Conservation (phyloP, 2,797 vertebrate species). For the Salarias fasciatus region DNA sequence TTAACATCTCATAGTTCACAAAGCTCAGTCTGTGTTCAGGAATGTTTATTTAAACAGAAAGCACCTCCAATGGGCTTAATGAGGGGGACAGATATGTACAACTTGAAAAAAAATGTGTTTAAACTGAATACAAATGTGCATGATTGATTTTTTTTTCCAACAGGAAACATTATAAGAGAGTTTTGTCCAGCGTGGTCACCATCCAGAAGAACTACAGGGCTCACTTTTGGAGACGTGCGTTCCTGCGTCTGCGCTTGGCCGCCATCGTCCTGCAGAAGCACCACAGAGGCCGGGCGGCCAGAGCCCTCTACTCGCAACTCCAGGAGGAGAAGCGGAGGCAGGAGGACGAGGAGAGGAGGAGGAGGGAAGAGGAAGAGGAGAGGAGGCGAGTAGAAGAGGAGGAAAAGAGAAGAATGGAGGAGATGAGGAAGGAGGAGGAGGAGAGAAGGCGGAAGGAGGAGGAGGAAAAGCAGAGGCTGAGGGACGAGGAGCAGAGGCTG, state of each 20-base stretch:
- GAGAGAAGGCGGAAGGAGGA: constrained; percentile 39
- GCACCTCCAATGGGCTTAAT: constrained; percentile 11
- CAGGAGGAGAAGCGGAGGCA: constrained; percentile 76
- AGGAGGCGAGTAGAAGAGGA: constrained; percentile 43
- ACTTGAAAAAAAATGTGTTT: constrained; percentile 4
- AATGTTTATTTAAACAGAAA: constrained; percentile 56
- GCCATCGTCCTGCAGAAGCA: constrained; percentile 89
- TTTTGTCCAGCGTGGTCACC: constrained; percentile 84
- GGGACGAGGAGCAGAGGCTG: constrained; percentile 46
- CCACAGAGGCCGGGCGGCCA: constrained; percentile 85
- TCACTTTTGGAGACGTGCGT: constrained; percentile 86
- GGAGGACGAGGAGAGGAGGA: constrained; percentile 75
- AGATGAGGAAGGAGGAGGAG: constrained; percentile 55
- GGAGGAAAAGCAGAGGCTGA: constrained; percentile 38
- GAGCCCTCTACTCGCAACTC: constrained; percentile 81
- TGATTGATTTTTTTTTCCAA: neutral
- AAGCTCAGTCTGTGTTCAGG: constrained; percentile 10
- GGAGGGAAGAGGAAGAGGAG: constrained; percentile 59
- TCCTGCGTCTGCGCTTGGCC: constrained; percentile 83
- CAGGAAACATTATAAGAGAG: constrained; percentile 90
- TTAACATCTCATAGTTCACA: constrained; percentile 45
- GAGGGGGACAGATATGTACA: constrained; percentile 12
- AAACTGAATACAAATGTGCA: neutral
- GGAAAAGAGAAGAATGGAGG: constrained; percentile 48
- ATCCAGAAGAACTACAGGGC: constrained; percentile 94